Base-by-base conservation (phyloP, 2,888 invertebrate genomes). In the Cheilosia vernalis region DNA sequence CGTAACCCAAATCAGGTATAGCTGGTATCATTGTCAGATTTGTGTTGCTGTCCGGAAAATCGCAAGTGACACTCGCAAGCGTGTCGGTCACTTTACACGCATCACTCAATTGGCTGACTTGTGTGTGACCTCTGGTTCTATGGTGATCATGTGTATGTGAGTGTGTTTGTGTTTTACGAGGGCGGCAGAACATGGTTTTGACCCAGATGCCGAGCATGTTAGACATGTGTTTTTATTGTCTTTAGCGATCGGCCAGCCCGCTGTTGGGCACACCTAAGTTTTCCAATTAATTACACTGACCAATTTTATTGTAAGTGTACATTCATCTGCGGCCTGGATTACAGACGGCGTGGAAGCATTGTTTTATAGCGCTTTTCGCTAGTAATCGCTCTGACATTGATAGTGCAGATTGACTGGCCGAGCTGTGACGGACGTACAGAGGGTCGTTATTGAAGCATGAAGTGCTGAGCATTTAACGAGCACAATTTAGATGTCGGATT, bases 281-380 rank as follows among this genome's bases (percentile, higher is more conserved):
- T 85, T 85, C 85, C 85, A 81, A 85, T 85, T 85, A 81, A 81
- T 85, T 85, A 77, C 85, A 85, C 72, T 72, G 81, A 61, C 81
- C 72, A 81, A 80, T 85, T 81, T 60, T 66, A 55, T 61, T 19
- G 37, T 61, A 17, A 44, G 17, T 67, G 33, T 15, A 63, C 47
- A 37, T 53, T 60, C 66, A 76, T 85, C 67, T 69, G 42, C 61
- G 69, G 74, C 51, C 53, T 49, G 55, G 42, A 24, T 53, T n/a
- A 51, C 42, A 19, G 63, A 55, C 27, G 61, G 40, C 61, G 7
- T 27, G 70, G 40, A 53, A 66, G 81, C 61, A 85, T 81, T 85
- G 85, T 85, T 81, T 85, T 67, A 72, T 56, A 40, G 27, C 10
- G 47, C 49, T 17, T 49, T 40, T 47, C 30, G 27, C 72, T 74